These are phyloP conservation scores for Drosophila mayaguana DNA, from an alignment of 2,888 invertebrate species.

Conservation along the genomic window DNA sequence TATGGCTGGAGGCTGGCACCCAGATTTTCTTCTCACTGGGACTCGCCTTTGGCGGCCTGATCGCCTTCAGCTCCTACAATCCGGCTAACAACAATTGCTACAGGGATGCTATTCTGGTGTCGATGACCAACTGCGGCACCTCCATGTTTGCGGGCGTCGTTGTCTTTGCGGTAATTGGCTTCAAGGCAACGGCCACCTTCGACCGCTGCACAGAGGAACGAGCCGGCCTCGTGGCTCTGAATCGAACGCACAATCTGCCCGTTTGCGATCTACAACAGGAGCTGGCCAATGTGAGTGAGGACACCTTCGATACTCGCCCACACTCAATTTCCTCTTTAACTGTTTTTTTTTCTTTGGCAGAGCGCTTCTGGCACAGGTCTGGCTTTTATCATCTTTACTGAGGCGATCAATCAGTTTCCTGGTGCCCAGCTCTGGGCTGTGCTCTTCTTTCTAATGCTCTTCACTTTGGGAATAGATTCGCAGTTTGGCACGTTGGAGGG, in stretches of 20 bases:
- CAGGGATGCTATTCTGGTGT: slow-evolving; percentile 96
- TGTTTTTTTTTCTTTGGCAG: slow-evolving; percentile 85
- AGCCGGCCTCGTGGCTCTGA: slow-evolving; percentile 86
- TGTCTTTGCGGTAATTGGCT: slow-evolving; percentile 97
- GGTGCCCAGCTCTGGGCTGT: slow-evolving; percentile 98
- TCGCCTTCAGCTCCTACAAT: slow-evolving; percentile 97
- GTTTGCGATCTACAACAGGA: slow-evolving; percentile 94
- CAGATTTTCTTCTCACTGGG: slow-evolving; percentile 99
- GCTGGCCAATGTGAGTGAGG: slow-evolving; percentile 92
- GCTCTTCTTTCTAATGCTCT: slow-evolving; percentile 98
- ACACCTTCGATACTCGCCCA: not conserved
- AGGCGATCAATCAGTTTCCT: slow-evolving; percentile 98
- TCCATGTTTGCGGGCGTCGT: slow-evolving; percentile 99
- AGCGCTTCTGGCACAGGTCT: slow-evolving; percentile 98
- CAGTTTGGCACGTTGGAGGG: slow-evolving; percentile 98
- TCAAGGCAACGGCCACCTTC: slow-evolving; percentile 88
- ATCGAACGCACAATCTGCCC: slow-evolving; percentile 89
- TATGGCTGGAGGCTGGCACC: slow-evolving; percentile 98
- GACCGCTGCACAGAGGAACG: slow-evolving; percentile 83
- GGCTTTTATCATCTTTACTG: slow-evolving; percentile 98
- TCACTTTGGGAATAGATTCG: slow-evolving; percentile 97
- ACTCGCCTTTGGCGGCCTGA: slow-evolving; percentile 97
- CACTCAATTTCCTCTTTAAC: not conserved
- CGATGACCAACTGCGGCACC: slow-evolving; percentile 96
- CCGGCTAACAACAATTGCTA: slow-evolving; percentile 98